Percentiles rank a stretch among this genome's conserved stretches.
phyloP scores from a whole-genome alignment of 2,797 vertebrate species.

The Cryptoblepharus egeriae region DNA sequence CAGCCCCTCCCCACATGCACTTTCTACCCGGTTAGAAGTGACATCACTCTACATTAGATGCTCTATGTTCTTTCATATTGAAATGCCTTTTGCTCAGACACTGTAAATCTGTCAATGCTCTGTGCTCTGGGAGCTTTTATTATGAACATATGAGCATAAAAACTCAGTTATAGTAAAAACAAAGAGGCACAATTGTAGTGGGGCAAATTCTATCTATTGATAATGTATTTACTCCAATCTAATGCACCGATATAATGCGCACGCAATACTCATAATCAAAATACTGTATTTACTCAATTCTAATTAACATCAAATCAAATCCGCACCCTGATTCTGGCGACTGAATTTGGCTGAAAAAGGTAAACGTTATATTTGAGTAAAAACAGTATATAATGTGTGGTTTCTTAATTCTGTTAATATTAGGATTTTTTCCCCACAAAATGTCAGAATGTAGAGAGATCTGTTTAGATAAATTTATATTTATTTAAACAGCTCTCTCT shows the following conservation, averaged over 20 bases:
- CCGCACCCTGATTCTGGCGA: too few species aligned
- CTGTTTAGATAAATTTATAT: background rate
- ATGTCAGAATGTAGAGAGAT: conserved; percentile 24
- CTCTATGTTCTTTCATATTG: conserved; percentile 82
- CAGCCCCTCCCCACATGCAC: background rate
- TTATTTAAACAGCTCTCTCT: too few species aligned
- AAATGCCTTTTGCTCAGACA: conserved; percentile 75
- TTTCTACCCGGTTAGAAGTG: conserved; percentile 80
- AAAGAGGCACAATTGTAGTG: conserved; percentile 67
- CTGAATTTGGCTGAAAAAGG: too few species aligned
- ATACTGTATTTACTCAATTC: too few species aligned
- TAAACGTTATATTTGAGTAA: too few species aligned
- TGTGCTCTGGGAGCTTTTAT: conserved; percentile 77
- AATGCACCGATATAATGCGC: too few species aligned
- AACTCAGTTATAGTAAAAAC: conserved; percentile 68
- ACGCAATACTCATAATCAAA: too few species aligned
- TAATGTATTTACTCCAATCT: too few species aligned
- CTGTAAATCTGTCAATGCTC: conserved; percentile 79
- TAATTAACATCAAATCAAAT: too few species aligned
- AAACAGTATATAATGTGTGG: conserved; percentile 28
- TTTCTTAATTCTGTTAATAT: conserved; percentile 63
- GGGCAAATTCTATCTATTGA: conserved; percentile 65
- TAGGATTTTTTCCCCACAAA: conserved; percentile 53
- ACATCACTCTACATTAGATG: conserved; percentile 83
- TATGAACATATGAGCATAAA: conserved; percentile 81